phyloP scores from a whole-genome alignment of 1,140 invertebrate species.

The Palaemon carinicauda region DNA sequence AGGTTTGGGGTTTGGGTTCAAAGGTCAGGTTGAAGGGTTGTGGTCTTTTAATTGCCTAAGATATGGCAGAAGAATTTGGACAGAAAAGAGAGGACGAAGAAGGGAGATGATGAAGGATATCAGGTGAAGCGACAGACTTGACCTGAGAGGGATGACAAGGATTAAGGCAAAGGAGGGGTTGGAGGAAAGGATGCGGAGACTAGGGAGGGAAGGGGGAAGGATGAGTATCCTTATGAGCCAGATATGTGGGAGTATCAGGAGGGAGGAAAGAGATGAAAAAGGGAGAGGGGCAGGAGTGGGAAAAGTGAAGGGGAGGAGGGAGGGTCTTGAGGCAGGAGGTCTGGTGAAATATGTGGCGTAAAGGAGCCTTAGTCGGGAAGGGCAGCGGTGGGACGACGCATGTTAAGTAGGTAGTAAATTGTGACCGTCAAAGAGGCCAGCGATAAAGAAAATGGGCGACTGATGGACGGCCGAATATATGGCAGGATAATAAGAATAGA shows the following conservation, averaged over 20 bases:
- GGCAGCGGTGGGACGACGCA: constrained; percentile 33
- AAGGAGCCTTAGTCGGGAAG: constrained; percentile 26
- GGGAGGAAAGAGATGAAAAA: not conserved
- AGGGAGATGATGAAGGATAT: not conserved
- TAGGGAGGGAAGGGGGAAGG: not conserved
- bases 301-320: too few species aligned
- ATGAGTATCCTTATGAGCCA: too few species aligned
- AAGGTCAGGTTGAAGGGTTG: not conserved
- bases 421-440: constrained; percentile 48
- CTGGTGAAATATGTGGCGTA: constrained; percentile 37
- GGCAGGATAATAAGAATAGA: constrained; percentile 56
- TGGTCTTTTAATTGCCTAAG: too few species aligned
- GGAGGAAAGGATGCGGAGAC: not conserved
- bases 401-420: constrained; percentile 55
- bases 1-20: not conserved
- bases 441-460: constrained; percentile 52
- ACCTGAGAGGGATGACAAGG: not conserved
- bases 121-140: too few species aligned
- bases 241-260: not conserved
- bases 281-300: not conserved
- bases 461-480: constrained; percentile 55
- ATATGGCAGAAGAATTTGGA: not conserved
- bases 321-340: not conserved
- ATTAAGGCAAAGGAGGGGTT: not conserved
- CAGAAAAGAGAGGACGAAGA: not conserved